Base-by-base conservation (phyloP, 1,140 invertebrate genomes). In the Drosophila repletoides region DNA sequence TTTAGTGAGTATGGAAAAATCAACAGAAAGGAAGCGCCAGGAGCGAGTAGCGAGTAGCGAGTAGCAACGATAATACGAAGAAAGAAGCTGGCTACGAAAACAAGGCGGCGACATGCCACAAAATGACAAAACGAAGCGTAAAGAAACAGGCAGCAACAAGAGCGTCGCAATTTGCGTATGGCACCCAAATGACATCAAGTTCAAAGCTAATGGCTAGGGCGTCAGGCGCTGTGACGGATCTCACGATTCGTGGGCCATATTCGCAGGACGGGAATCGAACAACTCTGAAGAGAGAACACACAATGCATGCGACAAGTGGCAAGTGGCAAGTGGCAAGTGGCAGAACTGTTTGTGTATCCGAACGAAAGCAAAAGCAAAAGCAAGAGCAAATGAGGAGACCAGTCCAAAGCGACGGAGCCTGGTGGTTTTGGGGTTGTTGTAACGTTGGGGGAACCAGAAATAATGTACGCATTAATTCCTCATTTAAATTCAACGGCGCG, bases 401-500 rank as follows among this genome's bases (percentile, higher is more conserved):
- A 55, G 31, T 38, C n/a, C n/a, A n/a, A n/a, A n/a, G n/a, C 29
- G 14, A 60, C 55, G 28, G 33, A 33, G 26, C 9, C 14, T 5
- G 45, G 33, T 15, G 45, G 14, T 21, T 31, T 65, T 19, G 28
- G 48, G 71, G 72, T 72, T 64, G 76, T 19, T 65, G 22, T 9
- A 33, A 55, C 31, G 21, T 24, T 7, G 17, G 24, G 34, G 55
- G 43, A 21, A 28, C 36, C 52, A 55, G 63, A 75, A 86, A 86
- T 87, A 86, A 86, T 81, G 81, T 80, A 87, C 76, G 76, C 81
- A 89, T 89, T 89, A 89, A 89, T 89, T 89, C 87, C 83, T 88
- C 87, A 89, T 89, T 89, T 89, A 89, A 89, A 89, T 89, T 89
- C 87, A 89, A 84, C 76, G 84, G 73, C 88, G 88, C 88, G 88